Evolutionary conservation across 2,888 invertebrate species (phyloP).

Genomic region (Cheilosia grossa): DNA sequence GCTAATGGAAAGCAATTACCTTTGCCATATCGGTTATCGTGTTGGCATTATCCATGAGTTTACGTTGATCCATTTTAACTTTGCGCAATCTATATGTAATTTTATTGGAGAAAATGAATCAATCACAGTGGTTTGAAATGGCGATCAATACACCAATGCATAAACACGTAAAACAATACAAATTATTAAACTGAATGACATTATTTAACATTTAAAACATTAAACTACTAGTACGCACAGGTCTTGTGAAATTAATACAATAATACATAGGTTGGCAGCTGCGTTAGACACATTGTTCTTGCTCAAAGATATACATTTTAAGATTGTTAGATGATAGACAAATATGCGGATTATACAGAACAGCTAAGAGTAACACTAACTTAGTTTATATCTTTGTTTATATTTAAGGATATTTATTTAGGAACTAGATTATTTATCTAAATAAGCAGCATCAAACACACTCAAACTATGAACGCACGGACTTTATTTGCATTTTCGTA

Average conservation of each 20-base stretch:
- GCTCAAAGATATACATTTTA: slow-evolving; percentile 31
- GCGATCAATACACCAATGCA: slow-evolving; percentile 39
- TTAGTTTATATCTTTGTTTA: slow-evolving; percentile 13
- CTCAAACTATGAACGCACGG: background rate
- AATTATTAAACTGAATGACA: slow-evolving; percentile 29
- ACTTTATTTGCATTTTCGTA: background rate
- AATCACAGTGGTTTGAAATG: slow-evolving; percentile 47
- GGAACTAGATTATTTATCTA: background rate
- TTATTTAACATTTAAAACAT: slow-evolving; percentile 32
- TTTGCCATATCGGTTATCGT: slow-evolving; percentile 99
- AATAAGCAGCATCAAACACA: slow-evolving; percentile 44
- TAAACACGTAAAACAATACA: slow-evolving; percentile 33
- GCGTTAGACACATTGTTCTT: slow-evolving; percentile 7
- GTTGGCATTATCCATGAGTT: slow-evolving; percentile 99
- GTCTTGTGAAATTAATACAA: slow-evolving; percentile 21
- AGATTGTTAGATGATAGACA: slow-evolving; percentile 11
- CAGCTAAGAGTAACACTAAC: slow-evolving; percentile 18
- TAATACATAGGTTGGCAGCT: background rate
- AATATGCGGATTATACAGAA: slow-evolving; percentile 12
- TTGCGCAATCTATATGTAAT: slow-evolving; percentile 91
- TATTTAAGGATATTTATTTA: background rate
- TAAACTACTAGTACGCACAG: slow-evolving; percentile 33
- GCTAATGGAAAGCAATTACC: slow-evolving; percentile 86
- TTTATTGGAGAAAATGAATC: slow-evolving; percentile 57
- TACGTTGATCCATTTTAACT: slow-evolving; percentile 99